A percentile compares a stretch with the other conserved stretches of the same genome.
phyloP scores from a whole-genome alignment of 2,797 vertebrate genomes.

The Leptatherina wallacei region DNA sequence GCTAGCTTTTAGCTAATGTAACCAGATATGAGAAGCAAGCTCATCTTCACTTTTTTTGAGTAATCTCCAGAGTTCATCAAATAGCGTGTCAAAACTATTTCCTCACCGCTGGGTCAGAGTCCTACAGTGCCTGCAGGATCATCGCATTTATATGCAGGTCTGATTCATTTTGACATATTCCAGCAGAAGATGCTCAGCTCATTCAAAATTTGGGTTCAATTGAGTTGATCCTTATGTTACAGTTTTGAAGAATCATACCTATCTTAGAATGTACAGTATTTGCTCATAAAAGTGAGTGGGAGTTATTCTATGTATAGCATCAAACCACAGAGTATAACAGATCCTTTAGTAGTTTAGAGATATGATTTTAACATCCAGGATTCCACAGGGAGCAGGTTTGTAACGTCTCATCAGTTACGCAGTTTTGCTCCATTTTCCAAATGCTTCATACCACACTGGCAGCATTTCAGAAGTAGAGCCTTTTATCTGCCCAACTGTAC shows the following conservation, averaged over 20 bases:
- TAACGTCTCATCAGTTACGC: not conserved
- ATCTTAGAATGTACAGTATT: constrained; percentile 60
- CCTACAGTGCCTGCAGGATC: constrained; percentile 43
- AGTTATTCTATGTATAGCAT: constrained; percentile 43
- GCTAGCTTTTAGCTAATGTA: constrained; percentile 71
- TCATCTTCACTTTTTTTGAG: constrained; percentile 28
- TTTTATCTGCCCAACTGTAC: constrained; percentile 6
- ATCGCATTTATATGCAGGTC: constrained; percentile 37
- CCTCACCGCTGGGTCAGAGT: constrained; percentile 46
- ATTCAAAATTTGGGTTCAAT: constrained; percentile 48
- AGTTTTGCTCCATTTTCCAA: not conserved
- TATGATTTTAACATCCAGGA: constrained; percentile 19
- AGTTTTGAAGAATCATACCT: constrained; percentile 53
- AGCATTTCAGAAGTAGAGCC: not conserved
- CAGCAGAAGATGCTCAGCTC: constrained; percentile 25
- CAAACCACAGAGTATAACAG: constrained; percentile 33
- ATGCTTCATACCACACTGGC: constrained; percentile 7
- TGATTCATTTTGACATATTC: constrained; percentile 45
- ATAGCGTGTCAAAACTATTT: constrained; percentile 46
- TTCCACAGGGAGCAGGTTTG: constrained; percentile 2
- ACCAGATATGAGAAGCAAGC: constrained; percentile 55
- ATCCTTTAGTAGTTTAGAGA: constrained; percentile 36
- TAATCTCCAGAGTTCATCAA: constrained; percentile 48
- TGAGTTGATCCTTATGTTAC: constrained; percentile 51
- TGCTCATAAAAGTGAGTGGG: constrained; percentile 56